Conservation (phyloP, 1,140 invertebrate species). For the Limonius californicus region DNA sequence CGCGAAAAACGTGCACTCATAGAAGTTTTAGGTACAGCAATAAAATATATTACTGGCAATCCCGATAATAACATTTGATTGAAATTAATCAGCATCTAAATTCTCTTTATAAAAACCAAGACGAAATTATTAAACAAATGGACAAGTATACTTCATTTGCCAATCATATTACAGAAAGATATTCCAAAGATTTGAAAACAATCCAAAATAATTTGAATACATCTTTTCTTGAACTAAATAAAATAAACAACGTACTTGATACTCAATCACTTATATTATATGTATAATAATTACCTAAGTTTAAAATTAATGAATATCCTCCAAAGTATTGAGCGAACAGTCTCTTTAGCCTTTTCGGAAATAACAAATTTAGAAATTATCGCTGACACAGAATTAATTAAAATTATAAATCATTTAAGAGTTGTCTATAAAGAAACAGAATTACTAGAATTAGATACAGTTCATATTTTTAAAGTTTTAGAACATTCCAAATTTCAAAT, state of each 20-base stretch:
- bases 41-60: slow-evolving; percentile 20
- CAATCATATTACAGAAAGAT: slow-evolving; percentile 19
- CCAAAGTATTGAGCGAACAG: background rate
- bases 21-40: background rate
- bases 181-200: slow-evolving; percentile 1
- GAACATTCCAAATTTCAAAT: slow-evolving; percentile 19
- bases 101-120: slow-evolving; percentile 14
- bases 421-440: slow-evolving; percentile 6
- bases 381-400: slow-evolving; percentile 14
- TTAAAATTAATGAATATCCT: background rate
- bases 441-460: slow-evolving; percentile 16
- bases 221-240: background rate
- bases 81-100: slow-evolving; percentile 17
- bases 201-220: slow-evolving; percentile 18
- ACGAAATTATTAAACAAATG: slow-evolving; percentile 11
- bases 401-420: slow-evolving; percentile 16
- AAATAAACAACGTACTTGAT: background rate
- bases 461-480: slow-evolving; percentile 21
- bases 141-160: slow-evolving; percentile 17
- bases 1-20: slow-evolving; percentile 9
- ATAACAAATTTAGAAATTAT: slow-evolving; percentile 20
- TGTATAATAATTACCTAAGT: background rate
- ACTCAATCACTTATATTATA: background rate
- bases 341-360: background rate
- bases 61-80: slow-evolving; percentile 14